Percentiles rank a stretch among this genome's conserved stretches.
Evolutionary conservation across 1,140 invertebrate species (phyloP).

Genomic region (Doryteuthis pealeii): DNA sequence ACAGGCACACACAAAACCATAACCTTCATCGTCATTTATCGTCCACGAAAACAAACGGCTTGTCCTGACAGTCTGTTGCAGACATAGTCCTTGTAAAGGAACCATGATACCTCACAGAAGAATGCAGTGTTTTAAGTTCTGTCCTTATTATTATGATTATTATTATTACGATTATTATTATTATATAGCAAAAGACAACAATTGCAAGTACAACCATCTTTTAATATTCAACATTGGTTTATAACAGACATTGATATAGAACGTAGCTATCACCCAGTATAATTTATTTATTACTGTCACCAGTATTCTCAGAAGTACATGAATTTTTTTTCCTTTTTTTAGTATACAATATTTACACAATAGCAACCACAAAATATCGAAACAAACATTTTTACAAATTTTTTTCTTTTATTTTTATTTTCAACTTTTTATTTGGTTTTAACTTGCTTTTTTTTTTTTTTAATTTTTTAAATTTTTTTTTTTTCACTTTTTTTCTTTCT

Average conservation of each 20-base stretch:
- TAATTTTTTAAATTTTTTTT: not conserved
- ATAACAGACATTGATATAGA: not conserved
- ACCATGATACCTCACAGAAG: conserved; percentile 15
- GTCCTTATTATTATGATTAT: conserved; percentile 11
- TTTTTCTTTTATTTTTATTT: not conserved
- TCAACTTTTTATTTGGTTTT: not conserved
- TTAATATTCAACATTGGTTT: too few relatives aligned
- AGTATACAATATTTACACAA: not conserved
- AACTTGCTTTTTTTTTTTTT: not conserved
- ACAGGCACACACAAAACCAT: conserved; percentile 69
- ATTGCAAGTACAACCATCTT: not conserved
- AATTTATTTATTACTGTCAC: not conserved
- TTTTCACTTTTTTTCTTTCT: not conserved
- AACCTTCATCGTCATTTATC: conserved; percentile 42
- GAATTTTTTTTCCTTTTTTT: conserved; percentile 1
- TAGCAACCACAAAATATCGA: not conserved
- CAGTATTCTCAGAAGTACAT: conserved; percentile 8
- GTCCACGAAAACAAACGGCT: conserved; percentile 11
- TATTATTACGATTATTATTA: not conserved
- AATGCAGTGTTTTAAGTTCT: conserved; percentile 13
- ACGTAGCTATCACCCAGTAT: not conserved
- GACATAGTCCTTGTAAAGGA: conserved; percentile 10
- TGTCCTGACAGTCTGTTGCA: conserved; percentile 5
- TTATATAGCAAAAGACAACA: not conserved
- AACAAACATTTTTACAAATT: not conserved